Evolutionary conservation across 2,113 vertebrate genomes (phyloP), one percentile per base, ranked within the genome.

Genomic region (Cardinalis cardinalis): DNA sequence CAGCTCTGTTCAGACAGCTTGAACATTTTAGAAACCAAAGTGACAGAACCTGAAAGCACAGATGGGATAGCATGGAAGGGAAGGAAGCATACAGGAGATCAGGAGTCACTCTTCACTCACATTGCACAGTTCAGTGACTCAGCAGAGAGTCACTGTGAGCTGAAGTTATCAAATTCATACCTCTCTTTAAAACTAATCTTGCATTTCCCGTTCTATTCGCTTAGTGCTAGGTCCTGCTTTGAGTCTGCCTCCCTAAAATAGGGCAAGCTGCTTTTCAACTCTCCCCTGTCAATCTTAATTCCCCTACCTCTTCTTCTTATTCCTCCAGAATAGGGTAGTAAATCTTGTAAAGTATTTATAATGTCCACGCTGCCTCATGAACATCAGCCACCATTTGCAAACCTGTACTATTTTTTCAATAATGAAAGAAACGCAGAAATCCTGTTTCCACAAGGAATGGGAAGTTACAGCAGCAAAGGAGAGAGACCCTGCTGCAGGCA

Each of bases 401-500:
- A 59, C 13, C 2, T 11, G 9, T 48, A 44, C 11, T 61, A 1
- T 23, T 68, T 68, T 66, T 89, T 48, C 71, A 55, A 25, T 18
- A 51, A 46, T 7, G 32, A 60, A 69, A 73, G 26, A 66, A 69
- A 38, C 6, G 24, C 12, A 41, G 3, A 64, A 68, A 44, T 41
- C 20, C 15, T n/a, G 14, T 40, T 79, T 85, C 25, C 24, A 53
- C 14, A 3, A 38, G 51, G 59, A 69, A 53, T 1, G 23, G 43
- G 38, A 38, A 72, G 44, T 32, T 8, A 65, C 23, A n/a, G 10
- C 28, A 36, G 58, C 2, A 5, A 34, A 68, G 53, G 13, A 61
- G 56, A 0, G 0, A 29, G 71, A 20, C 18, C 31, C 8, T 0
- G 1, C 64, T 69, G 55, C 55, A 49, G 71, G 90, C 66, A 61